A percentile compares a stretch with the other conserved stretches of the same genome.
phyloP scores from a whole-genome alignment of 1,140 invertebrate genomes.

The Idris sp. region DNA sequence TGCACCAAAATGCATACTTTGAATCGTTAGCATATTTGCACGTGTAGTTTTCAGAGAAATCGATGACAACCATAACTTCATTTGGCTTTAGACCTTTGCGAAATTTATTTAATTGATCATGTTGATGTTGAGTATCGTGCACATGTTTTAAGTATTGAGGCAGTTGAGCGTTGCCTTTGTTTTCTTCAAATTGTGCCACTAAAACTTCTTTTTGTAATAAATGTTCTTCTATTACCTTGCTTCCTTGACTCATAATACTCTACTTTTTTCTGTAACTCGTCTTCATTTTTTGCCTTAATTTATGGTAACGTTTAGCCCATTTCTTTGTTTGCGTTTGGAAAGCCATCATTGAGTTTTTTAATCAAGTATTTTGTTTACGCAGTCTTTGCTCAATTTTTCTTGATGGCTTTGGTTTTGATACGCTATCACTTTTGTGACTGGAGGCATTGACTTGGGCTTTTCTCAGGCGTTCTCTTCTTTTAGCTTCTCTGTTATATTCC shows the following conservation, averaged over 20 bases:
- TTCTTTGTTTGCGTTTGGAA: neutral
- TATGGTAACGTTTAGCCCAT: slow-evolving; percentile 1
- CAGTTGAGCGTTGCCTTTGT: no score
- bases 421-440: neutral
- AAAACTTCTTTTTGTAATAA: slow-evolving; percentile 15
- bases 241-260: slow-evolving; percentile 4
- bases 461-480: slow-evolving; percentile 17
- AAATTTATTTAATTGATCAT: no score
- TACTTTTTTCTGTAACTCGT: slow-evolving; percentile 4
- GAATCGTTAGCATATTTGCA: no score
- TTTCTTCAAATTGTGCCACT: neutral
- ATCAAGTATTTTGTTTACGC: neutral
- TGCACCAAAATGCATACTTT: no score
- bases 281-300: slow-evolving; percentile 9
- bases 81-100: no score
- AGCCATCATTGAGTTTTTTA: slow-evolving; percentile 3
- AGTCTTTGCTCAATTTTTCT: slow-evolving; percentile 7
- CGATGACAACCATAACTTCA: no score
- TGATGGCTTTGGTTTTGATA: neutral
- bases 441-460: neutral
- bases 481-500: slow-evolving; percentile 19
- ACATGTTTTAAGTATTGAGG: no score
- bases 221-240: slow-evolving; percentile 6
- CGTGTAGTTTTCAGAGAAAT: no score
- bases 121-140: no score